Conservation (phyloP, 2,888 invertebrate genomes). For the Pteria penguin region DNA sequence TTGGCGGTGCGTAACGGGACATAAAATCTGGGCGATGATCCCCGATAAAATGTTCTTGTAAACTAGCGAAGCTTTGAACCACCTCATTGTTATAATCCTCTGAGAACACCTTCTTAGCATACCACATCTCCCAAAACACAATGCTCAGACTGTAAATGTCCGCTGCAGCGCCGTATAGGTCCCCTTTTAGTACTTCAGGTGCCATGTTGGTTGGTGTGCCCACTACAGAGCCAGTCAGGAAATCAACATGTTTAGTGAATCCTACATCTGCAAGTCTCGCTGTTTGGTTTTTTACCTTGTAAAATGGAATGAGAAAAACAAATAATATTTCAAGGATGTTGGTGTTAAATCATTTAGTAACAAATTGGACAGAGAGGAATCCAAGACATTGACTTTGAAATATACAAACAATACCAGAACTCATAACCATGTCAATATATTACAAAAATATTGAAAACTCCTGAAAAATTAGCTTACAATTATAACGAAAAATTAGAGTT, state of each 20-base stretch:
- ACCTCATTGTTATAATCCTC: constrained; percentile 14
- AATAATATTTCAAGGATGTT: neutral
- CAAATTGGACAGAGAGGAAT: neutral
- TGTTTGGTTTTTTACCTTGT: constrained; percentile 50
- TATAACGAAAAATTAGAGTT: too few species aligned
- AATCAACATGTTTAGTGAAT: constrained; percentile 62
- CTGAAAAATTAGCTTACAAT: neutral
- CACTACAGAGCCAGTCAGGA: constrained; percentile 66
- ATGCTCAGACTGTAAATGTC: constrained; percentile 70
- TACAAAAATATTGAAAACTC: neutral
- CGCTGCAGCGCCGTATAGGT: constrained; percentile 60
- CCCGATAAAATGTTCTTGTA: constrained; percentile 2
- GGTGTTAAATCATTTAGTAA: neutral
- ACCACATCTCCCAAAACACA: constrained; percentile 75
- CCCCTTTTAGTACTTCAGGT: constrained; percentile 67
- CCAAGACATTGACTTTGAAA: too few species aligned
- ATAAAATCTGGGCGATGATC: constrained; percentile 31
- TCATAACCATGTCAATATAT: neutral
- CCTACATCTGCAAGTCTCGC: constrained; percentile 74
- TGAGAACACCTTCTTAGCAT: constrained; percentile 58
- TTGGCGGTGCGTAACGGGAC: constrained; percentile 1
- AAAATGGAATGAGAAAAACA: constrained; percentile 1
- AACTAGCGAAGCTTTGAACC: neutral
- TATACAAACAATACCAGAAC: neutral
- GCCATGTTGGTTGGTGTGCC: constrained; percentile 72